These are phyloP conservation scores for Bucorvus abyssinicus DNA, from an alignment of 2,797 vertebrate genomes.

Conservation along the genomic window DNA sequence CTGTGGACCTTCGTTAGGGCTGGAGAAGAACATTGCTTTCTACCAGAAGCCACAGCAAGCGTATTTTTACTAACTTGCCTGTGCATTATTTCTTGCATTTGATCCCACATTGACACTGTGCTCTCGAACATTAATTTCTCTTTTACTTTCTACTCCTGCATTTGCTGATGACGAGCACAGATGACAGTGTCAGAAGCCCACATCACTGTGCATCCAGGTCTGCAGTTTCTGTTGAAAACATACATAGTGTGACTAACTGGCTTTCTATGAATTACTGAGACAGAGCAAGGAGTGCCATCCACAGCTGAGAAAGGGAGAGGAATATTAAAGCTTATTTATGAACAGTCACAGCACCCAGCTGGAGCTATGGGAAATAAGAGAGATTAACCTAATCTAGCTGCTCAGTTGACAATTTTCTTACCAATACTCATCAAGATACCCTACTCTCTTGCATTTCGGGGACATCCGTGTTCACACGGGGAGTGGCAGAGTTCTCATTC, in stretches of 20 bases:
- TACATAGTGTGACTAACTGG: background rate
- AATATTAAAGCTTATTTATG: background rate
- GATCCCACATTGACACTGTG: background rate
- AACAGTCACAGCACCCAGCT: background rate
- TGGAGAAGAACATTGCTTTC: background rate
- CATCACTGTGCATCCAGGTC: background rate
- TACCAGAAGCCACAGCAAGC: background rate
- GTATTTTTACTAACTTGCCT: background rate
- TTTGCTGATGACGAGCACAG: fast-evolving
- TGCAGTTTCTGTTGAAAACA: background rate
- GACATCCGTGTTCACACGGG: fast-evolving
- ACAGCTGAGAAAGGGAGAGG: background rate
- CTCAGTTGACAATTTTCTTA: background rate
- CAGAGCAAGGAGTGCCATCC: background rate
- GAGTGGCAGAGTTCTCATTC: background rate
- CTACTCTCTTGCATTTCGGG: background rate
- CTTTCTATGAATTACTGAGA: background rate
- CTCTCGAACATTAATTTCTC: background rate
- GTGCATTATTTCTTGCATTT: background rate
- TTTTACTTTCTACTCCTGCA: background rate
- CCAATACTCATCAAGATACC: background rate
- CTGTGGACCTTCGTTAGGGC: background rate
- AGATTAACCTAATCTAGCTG: background rate
- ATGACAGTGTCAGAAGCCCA: background rate
- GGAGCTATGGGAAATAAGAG: background rate